Percentiles rank a stretch among this genome's conserved stretches.
phyloP scores from a whole-genome alignment of 1,140 invertebrate species.

The Lepidurus arcticus region DNA sequence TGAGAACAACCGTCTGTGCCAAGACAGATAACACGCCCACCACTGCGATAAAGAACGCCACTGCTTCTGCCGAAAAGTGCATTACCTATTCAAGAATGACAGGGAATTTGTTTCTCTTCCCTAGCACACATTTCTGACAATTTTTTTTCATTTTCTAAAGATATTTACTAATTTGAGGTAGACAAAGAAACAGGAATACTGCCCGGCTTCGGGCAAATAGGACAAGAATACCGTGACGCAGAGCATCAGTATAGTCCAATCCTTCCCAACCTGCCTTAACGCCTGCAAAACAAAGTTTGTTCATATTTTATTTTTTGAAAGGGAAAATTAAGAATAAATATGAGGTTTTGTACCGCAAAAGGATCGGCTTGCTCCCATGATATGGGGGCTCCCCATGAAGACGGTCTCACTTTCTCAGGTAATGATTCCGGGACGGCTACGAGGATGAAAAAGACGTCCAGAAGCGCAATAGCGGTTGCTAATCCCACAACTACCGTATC shows the following conservation, averaged over 20 bases:
- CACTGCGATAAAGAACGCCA: constrained; percentile 95
- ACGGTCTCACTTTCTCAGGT: constrained; percentile 82
- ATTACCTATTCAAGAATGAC: constrained; percentile 58
- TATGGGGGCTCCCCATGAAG: constrained; percentile 71
- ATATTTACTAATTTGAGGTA: constrained; percentile 84
- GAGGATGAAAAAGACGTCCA: constrained; percentile 97
- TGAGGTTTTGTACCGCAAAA: constrained; percentile 61
- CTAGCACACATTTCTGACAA: no score
- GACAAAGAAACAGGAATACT: constrained; percentile 99
- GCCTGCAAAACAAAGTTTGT: constrained; percentile 51
- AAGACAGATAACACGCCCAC: constrained; percentile 94
- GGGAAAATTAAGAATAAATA: neutral
- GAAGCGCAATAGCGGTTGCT: constrained; percentile 85
- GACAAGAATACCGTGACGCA: constrained; percentile 96
- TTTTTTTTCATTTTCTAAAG: neutral
- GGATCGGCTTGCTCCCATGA: constrained; percentile 97
- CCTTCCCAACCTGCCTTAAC: constrained; percentile 87
- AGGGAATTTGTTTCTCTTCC: neutral
- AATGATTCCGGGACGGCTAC: constrained; percentile 96
- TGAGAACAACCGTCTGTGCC: constrained; percentile 64
- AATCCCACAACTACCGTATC: constrained; percentile 92
- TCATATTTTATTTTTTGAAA: neutral
- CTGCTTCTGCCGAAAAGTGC: constrained; percentile 89
- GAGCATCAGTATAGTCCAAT: constrained; percentile 91
- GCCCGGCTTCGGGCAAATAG: constrained; percentile 95